Conservation (phyloP, 2,888 invertebrate genomes). For the Harpalus rubripes region DNA sequence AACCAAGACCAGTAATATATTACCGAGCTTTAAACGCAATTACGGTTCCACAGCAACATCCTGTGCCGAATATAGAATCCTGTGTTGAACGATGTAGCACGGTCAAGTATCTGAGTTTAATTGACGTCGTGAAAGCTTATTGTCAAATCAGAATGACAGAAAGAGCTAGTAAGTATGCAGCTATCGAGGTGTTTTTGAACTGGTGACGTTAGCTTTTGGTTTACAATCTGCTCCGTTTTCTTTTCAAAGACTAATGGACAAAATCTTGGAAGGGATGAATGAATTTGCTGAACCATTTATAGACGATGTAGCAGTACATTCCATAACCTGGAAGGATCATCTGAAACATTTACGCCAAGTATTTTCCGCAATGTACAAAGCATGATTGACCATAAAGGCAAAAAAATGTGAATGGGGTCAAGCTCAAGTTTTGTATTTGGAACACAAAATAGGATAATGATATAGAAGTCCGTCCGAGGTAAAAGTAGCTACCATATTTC, state of each 20-base stretch:
- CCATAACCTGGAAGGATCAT: conserved; percentile 15
- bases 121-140: conserved; percentile 35
- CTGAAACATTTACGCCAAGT: conserved; percentile 20
- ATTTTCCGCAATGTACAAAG: conserved; percentile 22
- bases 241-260: conserved; percentile 14
- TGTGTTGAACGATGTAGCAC: conserved; percentile 28
- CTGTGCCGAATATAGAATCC: conserved; percentile 34
- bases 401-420: conserved; percentile 44
- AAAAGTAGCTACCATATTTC: conserved; percentile 14
- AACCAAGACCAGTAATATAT: not conserved
- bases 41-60: conserved; percentile 45
- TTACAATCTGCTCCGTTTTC: conserved; percentile 12
- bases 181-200: no score
- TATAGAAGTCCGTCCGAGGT: conserved; percentile 34
- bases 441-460: conserved; percentile 33
- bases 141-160: conserved; percentile 48
- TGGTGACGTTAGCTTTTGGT: no score
- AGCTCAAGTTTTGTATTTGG: conserved; percentile 28
- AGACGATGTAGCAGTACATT: conserved; percentile 39
- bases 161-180: conserved; percentile 6
- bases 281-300: conserved; percentile 30
- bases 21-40: conserved; percentile 23
- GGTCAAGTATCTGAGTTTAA: conserved; percentile 21
- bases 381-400: conserved; percentile 39
- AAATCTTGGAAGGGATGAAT: not conserved